A percentile compares a stretch with the other conserved stretches of the same genome.
Evolutionary conservation across 2,113 vertebrate genomes (phyloP).

Genomic region (Grammomys dolichurus): DNA sequence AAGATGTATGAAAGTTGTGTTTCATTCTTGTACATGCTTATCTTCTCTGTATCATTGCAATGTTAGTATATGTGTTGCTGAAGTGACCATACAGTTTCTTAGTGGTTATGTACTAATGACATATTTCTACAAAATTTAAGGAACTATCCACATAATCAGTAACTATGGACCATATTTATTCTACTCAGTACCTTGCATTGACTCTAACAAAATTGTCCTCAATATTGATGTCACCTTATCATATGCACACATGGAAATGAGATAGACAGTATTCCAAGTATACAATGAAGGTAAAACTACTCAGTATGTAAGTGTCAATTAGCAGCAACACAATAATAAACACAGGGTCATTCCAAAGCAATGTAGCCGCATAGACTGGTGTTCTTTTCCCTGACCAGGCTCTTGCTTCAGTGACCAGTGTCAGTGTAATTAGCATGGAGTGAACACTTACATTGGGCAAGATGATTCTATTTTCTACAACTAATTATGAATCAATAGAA

Average conservation of each 20-base stretch:
- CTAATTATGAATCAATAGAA: constrained; percentile 41
- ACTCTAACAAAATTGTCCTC: neutral
- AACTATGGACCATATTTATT: neutral
- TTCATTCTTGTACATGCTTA: too few species aligned
- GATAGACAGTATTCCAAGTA: neutral
- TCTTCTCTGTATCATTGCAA: too few species aligned
- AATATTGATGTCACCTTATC: neutral
- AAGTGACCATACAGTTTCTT: too few species aligned
- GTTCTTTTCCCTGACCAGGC: neutral
- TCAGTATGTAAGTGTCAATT: rapidly evolving
- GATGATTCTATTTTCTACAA: constrained; percentile 51
- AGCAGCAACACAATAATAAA: neutral
- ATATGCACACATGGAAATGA: neutral
- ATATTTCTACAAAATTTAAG: too few species aligned
- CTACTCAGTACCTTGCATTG: neutral
- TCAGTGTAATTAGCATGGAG: constrained; percentile 32
- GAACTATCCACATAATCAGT: too few species aligned
- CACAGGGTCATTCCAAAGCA: neutral
- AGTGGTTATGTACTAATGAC: too few species aligned
- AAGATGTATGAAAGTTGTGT: too few species aligned
- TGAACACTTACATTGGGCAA: constrained; percentile 40
- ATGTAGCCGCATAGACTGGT: neutral
- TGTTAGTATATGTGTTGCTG: too few species aligned
- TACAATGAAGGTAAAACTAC: neutral
- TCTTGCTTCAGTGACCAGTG: neutral